Base-by-base conservation (phyloP, 2,888 invertebrate genomes). In the Aspidapion aeneum region DNA sequence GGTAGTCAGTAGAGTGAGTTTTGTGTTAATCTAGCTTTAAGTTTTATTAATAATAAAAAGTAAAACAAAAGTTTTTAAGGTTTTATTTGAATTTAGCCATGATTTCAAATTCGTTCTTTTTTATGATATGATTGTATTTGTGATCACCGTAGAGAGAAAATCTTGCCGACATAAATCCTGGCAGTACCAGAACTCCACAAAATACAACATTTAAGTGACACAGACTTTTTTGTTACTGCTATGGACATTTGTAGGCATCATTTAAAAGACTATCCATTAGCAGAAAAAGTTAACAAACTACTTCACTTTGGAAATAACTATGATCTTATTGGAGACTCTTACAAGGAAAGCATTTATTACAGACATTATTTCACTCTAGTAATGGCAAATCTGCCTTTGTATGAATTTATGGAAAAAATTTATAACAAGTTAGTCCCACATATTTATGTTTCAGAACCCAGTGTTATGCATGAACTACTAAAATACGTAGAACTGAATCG, bases 231-330 rank as follows among this genome's bases (percentile, higher is more conserved):
- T 75, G 82, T 86, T 19, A 87, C 87, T 0, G 94, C 94, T 1
- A 96, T 96, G 93, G 88, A 90, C 61, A 81, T 91, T 1, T 90
- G 91, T 71, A 84, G 86, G 60, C 85, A 88, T 74, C 87, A 89
- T 74, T 81, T 91, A 68, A 78, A 85, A 75, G 88, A 93, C 78
- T 81, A 87, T 65, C 80, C 82, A 1, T 72, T 92, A 70, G 94
- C 90, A 0, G 85, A 88, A 69, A 83, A 86, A 68, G 79, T 96
- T 2, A 85, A 96, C 74, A 80, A 84, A 0, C 76, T 95, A 1
- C 78, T 95, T 16, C 86, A 91, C 77, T 83, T 84, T 57, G 89
- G 85, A n/a, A 85, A 90, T 58, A 94, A 96, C 79, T 91, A 91
- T 71, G 85, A 89, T 76, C 81, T 96, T 57, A 87, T 95, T 56